Percentiles rank a stretch among this genome's conserved stretches.
These are phyloP conservation scores for Xylota segnis DNA, from an alignment of 2,888 invertebrate species.

Conservation along the genomic window DNA sequence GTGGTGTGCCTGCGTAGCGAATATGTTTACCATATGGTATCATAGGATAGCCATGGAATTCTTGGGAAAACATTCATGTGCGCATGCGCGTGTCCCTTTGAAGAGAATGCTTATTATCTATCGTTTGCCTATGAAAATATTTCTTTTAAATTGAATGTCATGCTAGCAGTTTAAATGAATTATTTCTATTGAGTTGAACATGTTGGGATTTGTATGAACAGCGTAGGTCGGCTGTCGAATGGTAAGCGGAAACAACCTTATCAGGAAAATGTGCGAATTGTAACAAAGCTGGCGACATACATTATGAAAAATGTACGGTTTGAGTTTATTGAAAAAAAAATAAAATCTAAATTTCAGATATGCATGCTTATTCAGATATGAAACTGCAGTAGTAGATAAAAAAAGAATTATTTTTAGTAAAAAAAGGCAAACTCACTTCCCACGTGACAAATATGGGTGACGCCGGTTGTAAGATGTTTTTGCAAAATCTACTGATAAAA, in stretches of 20 bases:
- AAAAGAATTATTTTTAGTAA: neutral
- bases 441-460: too few relatives aligned
- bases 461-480: too few relatives aligned
- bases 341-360: too few relatives aligned
- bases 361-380: neutral
- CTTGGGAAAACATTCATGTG: slow-evolving; percentile 60
- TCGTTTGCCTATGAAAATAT: slow-evolving; percentile 39
- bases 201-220: slow-evolving; percentile 11
- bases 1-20: slow-evolving; percentile 48
- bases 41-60: slow-evolving; percentile 56
- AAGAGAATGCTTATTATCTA: slow-evolving; percentile 50
- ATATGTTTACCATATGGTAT: slow-evolving; percentile 71
- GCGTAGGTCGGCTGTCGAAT: neutral
- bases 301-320: neutral
- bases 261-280: slow-evolving; percentile 50
- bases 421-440: too few relatives aligned
- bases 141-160: slow-evolving; percentile 39
- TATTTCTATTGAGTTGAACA: slow-evolving; percentile 3
- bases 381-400: neutral
- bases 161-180: slow-evolving; percentile 17
- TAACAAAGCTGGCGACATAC: neutral
- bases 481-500: too few relatives aligned
- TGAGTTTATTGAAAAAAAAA: too few relatives aligned
- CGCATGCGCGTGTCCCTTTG: slow-evolving; percentile 71
- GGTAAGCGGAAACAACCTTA: slow-evolving; percentile 62